Percentiles rank a stretch among this genome's conserved stretches.
Evolutionary conservation across 2,888 invertebrate genomes (phyloP).

Genomic region (Ichneumon xanthorius): DNA sequence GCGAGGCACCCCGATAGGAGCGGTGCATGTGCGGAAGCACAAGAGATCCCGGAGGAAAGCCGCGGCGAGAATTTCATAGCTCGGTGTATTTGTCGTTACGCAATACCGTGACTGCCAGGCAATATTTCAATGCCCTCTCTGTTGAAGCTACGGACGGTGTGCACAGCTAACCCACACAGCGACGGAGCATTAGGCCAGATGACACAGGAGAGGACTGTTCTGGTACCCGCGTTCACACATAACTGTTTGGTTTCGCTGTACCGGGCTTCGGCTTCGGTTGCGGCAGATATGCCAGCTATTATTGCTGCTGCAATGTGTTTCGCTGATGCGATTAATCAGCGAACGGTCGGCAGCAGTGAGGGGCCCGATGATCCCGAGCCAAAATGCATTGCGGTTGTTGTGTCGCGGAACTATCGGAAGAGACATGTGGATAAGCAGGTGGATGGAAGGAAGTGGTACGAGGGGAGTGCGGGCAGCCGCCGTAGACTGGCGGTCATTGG

Average conservation of each 20-base stretch:
- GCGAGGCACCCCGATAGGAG: constrained; percentile 26
- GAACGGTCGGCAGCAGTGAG: background rate
- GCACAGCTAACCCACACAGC: background rate
- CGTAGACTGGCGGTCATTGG: no score
- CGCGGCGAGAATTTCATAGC: constrained; percentile 42
- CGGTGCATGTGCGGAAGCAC: constrained; percentile 13
- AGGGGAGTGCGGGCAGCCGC: no score
- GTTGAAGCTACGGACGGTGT: background rate
- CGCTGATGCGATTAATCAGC: constrained; percentile 2
- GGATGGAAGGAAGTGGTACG: background rate
- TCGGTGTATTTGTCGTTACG: constrained; percentile 43
- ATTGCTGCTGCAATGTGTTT: background rate
- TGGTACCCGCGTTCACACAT: background rate
- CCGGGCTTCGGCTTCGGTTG: constrained; percentile 1
- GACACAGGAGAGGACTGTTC: background rate
- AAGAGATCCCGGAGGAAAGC: constrained; percentile 43
- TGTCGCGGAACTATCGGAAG: background rate
- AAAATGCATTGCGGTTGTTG: background rate
- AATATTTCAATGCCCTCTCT: constrained; percentile 31
- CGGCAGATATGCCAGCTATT: background rate
- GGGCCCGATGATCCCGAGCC: background rate
- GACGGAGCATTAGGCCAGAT: background rate
- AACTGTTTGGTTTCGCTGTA: background rate
- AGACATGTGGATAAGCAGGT: background rate
- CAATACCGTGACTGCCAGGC: constrained; percentile 26